Evolutionary conservation across 2,888 invertebrate genomes (phyloP), one percentile per base, ranked within the genome.

Genomic region (Merodon equestris): DNA sequence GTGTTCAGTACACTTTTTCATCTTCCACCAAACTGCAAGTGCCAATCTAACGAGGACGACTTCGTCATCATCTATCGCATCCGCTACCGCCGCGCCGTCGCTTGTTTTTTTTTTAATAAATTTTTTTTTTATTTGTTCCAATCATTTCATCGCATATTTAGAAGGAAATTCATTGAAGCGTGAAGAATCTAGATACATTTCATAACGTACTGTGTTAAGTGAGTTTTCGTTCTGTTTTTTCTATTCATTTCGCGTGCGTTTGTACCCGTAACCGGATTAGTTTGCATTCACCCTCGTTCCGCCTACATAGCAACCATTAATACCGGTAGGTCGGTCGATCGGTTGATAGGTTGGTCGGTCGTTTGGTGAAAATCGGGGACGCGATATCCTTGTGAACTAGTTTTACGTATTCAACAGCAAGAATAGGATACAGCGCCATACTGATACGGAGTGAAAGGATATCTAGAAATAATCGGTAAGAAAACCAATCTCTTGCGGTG

Each of bases 1-100:
- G 51, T 38, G 44, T 58, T 58, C n/a, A 57, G 15, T 57, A 53
- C 4, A 17, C 15, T 50, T 19, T 67, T 53, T 67, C 48, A 48
- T 67, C 63, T 51, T 58, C 60, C 47, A 76, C 45, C 57, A 64
- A 68, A 67, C 36, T 53, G 47, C 57, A 77, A 73, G 56, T 77
- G 72, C 73, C 66, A 67, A 57, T 38, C 40, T 58, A 77, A 67
- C 47, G 47, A 54, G 53, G 58, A 48, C 50, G 61, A 36, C 47
- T 73, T 51, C 34, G 17, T 15, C 4, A 9, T 50, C 63, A 14
- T 18, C n/a, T 19, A 27, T 27, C 27, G 27, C 27, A 27, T 27
- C 27, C 27, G 27, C 27, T 27, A 27, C 27, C 27, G 7, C 27
- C 27, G 27, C 7, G 27, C 7, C 27, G 27, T 7, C 7, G 2